Base-by-base conservation (phyloP, 2,888 invertebrate genomes). In the Margaritifera margaritifera region DNA sequence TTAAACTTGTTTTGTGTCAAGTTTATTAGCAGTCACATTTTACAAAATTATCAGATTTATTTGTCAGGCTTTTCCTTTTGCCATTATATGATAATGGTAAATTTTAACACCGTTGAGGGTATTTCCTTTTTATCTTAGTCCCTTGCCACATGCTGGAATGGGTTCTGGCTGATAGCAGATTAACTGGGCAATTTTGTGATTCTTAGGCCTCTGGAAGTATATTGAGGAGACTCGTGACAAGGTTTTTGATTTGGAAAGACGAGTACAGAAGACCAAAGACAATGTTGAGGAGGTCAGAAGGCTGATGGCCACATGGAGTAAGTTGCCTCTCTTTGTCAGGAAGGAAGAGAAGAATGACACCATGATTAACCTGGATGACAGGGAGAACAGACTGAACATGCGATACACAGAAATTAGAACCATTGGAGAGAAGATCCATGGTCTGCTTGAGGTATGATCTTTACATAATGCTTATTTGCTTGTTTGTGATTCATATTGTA, bases 301-400 rank as follows among this genome's bases (percentile, higher is more conserved):
- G 62, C 92, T 95, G 20, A 93, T 97, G 91, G 93, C 93, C 4
- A 93, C 93, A 0, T 98, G 97, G 95, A 93, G 94, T 2, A 93
- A 93, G 71, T 92, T 92, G 65, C 96, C 97, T 0, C 90, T 98
- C 15, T 96, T 96, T 89, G 95, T 95, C 90, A 92, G 97, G 68
- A 95, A 94, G 84, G 97, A 96, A 85, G 94, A 94, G 2, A 95
- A 95, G 84, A 95, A 94, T 90, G 95, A 96, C 80, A 92, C 94
- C 0, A 92, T 96, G 6, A 90, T 98, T 22, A 94, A 93, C 77
- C 91, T 97, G 65, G 96, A 96, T 42, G 96, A 97, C 79, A 92
- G 94, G 22, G 82, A 92, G 19, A 96, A 96, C 79, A 92, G 93
- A 68, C 93, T 94, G 24, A 91, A 92, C 20, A 95, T 93, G 87